These are phyloP conservation scores for Coenonympha arcania DNA, from an alignment of 2,888 invertebrate species.

Conservation along the genomic window DNA sequence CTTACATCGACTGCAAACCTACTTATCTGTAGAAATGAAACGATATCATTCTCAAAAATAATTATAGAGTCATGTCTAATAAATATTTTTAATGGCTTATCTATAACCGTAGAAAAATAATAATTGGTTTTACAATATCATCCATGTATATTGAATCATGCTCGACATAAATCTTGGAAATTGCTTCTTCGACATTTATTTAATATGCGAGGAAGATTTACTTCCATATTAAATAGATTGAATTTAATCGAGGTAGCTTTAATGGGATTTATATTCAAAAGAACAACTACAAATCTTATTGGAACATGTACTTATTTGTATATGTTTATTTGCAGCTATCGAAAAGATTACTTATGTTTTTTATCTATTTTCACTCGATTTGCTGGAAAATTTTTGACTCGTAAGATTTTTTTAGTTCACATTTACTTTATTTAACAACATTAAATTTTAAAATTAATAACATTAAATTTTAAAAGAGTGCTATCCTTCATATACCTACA, in stretches of 20 bases:
- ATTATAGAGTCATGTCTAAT: not conserved
- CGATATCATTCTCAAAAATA: no score
- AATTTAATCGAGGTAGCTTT: conserved; percentile 62
- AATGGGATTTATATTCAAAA: conserved; percentile 54
- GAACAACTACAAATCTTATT: conserved; percentile 30
- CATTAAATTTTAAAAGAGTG: no score
- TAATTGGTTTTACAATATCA: conserved; percentile 18
- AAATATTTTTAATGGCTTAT: not conserved
- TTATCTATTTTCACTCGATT: no score
- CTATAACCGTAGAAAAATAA: not conserved
- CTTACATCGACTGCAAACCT: no score
- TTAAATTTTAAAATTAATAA: no score
- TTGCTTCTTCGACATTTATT: conserved; percentile 59
- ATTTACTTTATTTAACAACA: no score
- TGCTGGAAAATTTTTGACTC: no score
- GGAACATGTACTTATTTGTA: no score
- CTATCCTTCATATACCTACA: no score
- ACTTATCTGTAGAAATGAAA: no score
- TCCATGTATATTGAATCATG: conserved; percentile 23
- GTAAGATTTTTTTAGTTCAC: no score
- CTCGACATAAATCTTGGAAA: conserved; percentile 53
- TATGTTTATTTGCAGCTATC: not conserved
- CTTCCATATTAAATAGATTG: conserved; percentile 62
- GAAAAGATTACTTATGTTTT: no score
- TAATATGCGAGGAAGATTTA: conserved; percentile 70